Percentiles rank a stretch among this genome's conserved stretches.
Conservation (phyloP, 2,113 vertebrate species). For the Gymnocephalus cernua region DNA sequence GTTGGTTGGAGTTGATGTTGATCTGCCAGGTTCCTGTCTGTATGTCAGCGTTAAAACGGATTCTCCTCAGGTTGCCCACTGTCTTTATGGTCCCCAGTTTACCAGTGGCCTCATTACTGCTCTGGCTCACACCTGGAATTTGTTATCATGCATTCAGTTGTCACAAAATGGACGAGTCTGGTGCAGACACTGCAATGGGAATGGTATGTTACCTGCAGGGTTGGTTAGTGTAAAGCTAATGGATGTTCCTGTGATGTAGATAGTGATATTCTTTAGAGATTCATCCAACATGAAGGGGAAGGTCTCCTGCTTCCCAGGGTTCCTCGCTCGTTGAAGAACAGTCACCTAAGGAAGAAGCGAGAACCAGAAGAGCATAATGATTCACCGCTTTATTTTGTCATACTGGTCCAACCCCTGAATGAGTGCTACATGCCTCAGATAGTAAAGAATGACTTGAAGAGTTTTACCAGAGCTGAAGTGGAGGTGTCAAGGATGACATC, state of each 20-base stretch:
- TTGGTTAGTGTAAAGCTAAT: constrained; percentile 75
- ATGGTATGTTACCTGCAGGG: constrained; percentile 64
- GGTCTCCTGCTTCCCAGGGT: constrained; percentile 63
- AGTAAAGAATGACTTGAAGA: not conserved
- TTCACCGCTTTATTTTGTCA: not conserved
- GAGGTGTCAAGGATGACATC: constrained; percentile 81
- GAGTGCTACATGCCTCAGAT: not conserved
- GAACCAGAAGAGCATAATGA: not conserved
- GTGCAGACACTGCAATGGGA: not conserved
- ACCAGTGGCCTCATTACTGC: constrained; percentile 53
- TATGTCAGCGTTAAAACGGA: constrained; percentile 56
- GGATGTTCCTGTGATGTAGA: constrained; percentile 79
- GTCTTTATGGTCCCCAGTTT: constrained; percentile 69
- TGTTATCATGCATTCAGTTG: not conserved
- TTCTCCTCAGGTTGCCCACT: constrained; percentile 79
- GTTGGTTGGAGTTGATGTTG: constrained; percentile 53
- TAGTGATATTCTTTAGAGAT: constrained; percentile 76
- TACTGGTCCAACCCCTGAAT: not conserved
- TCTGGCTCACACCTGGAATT: constrained; percentile 73
- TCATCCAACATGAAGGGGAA: constrained; percentile 77
- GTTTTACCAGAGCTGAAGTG: constrained; percentile 82
- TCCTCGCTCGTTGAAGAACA: constrained; percentile 72
- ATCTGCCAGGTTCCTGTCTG: constrained; percentile 75
- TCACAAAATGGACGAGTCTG: not conserved
- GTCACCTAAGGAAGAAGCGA: constrained; percentile 74